Conservation (phyloP, 2,113 vertebrate genomes). For the Sylvia atricapilla region DNA sequence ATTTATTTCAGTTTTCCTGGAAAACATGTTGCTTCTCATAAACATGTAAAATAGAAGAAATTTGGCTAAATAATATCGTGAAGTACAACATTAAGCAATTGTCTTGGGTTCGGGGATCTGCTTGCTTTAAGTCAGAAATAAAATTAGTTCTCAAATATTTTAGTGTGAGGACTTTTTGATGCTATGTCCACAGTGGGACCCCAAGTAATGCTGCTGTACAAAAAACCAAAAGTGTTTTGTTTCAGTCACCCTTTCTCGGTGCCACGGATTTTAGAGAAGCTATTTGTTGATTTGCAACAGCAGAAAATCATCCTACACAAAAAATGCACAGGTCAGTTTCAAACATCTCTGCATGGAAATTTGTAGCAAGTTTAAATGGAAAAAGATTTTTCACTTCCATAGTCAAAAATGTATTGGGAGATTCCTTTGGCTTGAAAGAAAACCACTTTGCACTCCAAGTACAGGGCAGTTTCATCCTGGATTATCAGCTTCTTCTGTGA, state of each 20-base stretch:
- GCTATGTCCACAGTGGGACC: neutral
- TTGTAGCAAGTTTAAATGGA: neutral
- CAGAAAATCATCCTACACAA: neutral
- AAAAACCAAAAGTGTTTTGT: neutral
- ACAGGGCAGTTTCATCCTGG: neutral
- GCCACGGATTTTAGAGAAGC: neutral
- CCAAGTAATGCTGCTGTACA: neutral
- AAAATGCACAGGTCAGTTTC: neutral
- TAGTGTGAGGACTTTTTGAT: neutral
- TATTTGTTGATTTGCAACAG: neutral
- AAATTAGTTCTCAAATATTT: neutral
- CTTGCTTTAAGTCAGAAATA: neutral
- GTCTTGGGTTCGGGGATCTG: neutral
- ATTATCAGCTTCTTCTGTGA: neutral
- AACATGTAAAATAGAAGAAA: neutral
- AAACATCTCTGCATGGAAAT: neutral
- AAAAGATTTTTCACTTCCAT: neutral
- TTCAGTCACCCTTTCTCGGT: neutral
- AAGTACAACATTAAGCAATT: neutral
- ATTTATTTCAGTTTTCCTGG: neutral
- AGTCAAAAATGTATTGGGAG: neutral
- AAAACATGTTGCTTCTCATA: neutral
- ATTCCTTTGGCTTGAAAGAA: neutral
- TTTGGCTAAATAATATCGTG: neutral
- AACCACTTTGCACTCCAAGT: neutral